Base-by-base conservation (phyloP, 2,888 invertebrate species). In the Mycogona germanica region DNA sequence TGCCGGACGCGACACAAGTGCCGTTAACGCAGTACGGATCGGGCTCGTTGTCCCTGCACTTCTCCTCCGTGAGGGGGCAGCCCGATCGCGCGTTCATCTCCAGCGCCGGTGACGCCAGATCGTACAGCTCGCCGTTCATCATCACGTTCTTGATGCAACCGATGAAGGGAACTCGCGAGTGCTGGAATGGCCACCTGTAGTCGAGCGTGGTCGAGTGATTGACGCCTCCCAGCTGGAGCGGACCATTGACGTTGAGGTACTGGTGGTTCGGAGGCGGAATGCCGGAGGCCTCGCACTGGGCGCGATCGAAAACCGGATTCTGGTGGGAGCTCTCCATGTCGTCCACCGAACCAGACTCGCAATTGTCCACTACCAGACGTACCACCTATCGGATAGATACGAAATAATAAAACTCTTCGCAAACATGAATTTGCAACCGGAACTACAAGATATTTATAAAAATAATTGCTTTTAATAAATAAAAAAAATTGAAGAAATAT, bases 101-200 rank as follows among this genome's bases (percentile, higher is more conserved):
- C 30, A 82, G 76, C 0, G 87, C 81, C 0, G 92, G 88, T 2
- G 65, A 65, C 1, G 88, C 89, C 61, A 97, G 74, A 68, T 97
- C 91, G 70, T 93, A 45, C 46, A 57, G 54, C 14, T 57, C 55
- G 35, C 56, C 57, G 61, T 73, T 89, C 66, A 88, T 85, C 0
- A 89, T 84, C 60, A 97, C 78, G 69, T 96, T 93, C 61, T 84
- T 80, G 60, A 97, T 81, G 68, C 96, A 97, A 3, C 97, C 97
- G 44, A 78, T 75, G 68, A 91, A 92, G 55, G 83, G 81, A 58
- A 76, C 73, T 46, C 75, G 76, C 14, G 79, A 80, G 1, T 87
- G 87, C 5, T 75, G 72, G 62, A 81, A 73, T 25, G 76, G 72
- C 87, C 88, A 88, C 87, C 25, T 21, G n/a, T 54, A 55, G 14